Conservation (phyloP, 2,797 vertebrate species). For the Myotis daubentonii region DNA sequence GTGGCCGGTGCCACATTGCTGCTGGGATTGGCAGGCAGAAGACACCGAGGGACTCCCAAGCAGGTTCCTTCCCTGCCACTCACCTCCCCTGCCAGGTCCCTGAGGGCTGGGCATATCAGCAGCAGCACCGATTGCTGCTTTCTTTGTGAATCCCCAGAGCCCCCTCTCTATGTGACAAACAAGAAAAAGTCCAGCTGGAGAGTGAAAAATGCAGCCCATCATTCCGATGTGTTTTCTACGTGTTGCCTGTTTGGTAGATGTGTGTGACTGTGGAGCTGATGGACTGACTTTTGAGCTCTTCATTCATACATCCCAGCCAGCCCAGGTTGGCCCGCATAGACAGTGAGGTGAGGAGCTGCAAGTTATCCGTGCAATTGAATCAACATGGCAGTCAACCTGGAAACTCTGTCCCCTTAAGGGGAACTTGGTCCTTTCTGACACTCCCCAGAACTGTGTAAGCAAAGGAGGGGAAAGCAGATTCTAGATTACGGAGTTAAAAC, state of each 20-base stretch:
- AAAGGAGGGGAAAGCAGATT: not conserved
- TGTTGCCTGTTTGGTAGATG: not conserved
- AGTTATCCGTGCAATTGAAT: not conserved
- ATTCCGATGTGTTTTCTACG: not conserved
- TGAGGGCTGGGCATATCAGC: not conserved
- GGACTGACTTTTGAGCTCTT: conserved; percentile 1
- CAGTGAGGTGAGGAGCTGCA: not conserved
- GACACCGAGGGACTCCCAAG: not conserved
- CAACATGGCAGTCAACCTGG: not conserved
- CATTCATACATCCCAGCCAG: not conserved
- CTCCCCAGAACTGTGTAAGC: not conserved
- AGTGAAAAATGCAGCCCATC: not conserved
- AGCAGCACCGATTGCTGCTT: not conserved
- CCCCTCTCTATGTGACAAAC: not conserved
- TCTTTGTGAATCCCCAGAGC: not conserved
- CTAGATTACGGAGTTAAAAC: not conserved
- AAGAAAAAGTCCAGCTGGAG: conserved; percentile 8
- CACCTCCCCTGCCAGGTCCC: not conserved
- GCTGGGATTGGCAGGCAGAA: conserved; percentile 25
- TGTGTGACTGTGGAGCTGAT: not conserved
- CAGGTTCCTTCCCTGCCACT: conserved; percentile 27
- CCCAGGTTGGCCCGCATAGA: not conserved
- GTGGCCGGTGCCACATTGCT: not conserved
- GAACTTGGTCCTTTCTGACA: not conserved
- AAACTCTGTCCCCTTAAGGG: not conserved